These are phyloP conservation scores for Drosophila nigricruria DNA, from an alignment of 2,888 invertebrate species.

Conservation along the genomic window DNA sequence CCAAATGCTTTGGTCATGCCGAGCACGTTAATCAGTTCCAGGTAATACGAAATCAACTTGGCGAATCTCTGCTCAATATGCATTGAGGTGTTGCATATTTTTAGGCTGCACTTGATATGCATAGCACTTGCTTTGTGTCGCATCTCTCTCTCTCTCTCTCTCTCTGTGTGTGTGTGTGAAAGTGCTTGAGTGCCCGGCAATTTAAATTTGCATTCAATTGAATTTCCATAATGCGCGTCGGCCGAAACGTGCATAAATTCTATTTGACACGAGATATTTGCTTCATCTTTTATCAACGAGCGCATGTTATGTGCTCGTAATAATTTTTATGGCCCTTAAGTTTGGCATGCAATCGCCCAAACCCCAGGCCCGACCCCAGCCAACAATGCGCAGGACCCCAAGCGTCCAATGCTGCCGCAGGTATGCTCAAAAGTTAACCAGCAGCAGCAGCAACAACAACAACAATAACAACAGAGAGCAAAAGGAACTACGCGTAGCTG, in stretches of 20 bases:
- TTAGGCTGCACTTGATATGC: conserved; percentile 63
- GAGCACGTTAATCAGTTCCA: conserved; percentile 20
- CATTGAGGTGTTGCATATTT: conserved; percentile 65
- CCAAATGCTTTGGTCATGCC: neutral
- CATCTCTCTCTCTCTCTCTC: neutral
- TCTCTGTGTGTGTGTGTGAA: conserved; percentile 7
- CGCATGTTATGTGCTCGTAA: conserved; percentile 76
- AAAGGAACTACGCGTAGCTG: conserved; percentile 60
- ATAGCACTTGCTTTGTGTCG: conserved; percentile 38
- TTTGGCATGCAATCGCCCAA: conserved; percentile 54
- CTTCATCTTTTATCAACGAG: conserved; percentile 41
- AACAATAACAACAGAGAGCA: conserved; percentile 23
- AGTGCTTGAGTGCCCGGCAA: conserved; percentile 46
- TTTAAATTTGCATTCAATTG: conserved; percentile 79
- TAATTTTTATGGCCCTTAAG: conserved; percentile 77
- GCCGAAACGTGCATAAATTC: conserved; percentile 76
- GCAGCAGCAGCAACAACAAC: conserved; percentile 41
- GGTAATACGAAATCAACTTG: conserved; percentile 15
- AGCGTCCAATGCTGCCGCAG: conserved; percentile 58
- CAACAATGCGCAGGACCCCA: conserved; percentile 39
- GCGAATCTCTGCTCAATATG: conserved; percentile 60
- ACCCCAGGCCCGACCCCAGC: neutral
- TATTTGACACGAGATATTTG: conserved; percentile 65
- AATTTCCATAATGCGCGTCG: conserved; percentile 76
- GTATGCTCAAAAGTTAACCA: conserved; percentile 77